Evolutionary conservation across 1,140 invertebrate species (phyloP).

Genomic region (Drosophila virilis): DNA sequence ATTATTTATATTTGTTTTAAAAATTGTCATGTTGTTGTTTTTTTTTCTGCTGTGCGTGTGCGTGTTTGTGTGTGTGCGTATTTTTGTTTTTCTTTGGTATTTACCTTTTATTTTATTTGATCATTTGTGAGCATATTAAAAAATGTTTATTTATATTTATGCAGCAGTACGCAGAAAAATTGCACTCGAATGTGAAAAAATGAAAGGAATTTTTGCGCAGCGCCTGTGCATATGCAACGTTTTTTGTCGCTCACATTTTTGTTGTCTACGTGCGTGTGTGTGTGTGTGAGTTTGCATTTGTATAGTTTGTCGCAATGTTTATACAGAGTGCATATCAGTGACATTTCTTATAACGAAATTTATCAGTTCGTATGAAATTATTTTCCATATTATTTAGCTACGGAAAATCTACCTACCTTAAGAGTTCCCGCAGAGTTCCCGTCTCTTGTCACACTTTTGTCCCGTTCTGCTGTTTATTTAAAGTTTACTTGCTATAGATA

Average conservation of each 20-base stretch:
- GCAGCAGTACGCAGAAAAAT: slow-evolving; percentile 20
- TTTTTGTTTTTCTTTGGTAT: slow-evolving; percentile 34
- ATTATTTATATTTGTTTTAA: slow-evolving; percentile 69
- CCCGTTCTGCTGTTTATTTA: background rate
- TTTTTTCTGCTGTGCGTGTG: slow-evolving; percentile 4
- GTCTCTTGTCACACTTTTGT: no score
- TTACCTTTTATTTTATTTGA: slow-evolving; percentile 37
- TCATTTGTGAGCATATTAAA: slow-evolving; percentile 57
- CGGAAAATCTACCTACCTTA: no score
- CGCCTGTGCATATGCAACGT: slow-evolving; percentile 51
- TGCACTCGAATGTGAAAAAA: background rate
- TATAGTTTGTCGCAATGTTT: slow-evolving; percentile 8
- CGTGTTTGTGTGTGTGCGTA: background rate
- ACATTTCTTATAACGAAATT: background rate
- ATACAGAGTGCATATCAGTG: background rate
- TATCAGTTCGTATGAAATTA: background rate
- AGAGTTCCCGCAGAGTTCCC: no score
- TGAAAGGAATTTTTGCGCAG: slow-evolving; percentile 4
- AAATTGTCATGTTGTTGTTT: slow-evolving; percentile 12
- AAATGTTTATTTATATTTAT: slow-evolving; percentile 57
- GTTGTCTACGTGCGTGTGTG: slow-evolving; percentile 5
- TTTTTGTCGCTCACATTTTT: slow-evolving; percentile 24
- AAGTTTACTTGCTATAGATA: background rate
- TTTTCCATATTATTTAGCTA: no score
- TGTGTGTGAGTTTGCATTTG: background rate